A percentile compares a stretch with the other conserved stretches of the same genome.
phyloP scores from a whole-genome alignment of 2,888 invertebrate genomes.

The Parnassius apollo region DNA sequence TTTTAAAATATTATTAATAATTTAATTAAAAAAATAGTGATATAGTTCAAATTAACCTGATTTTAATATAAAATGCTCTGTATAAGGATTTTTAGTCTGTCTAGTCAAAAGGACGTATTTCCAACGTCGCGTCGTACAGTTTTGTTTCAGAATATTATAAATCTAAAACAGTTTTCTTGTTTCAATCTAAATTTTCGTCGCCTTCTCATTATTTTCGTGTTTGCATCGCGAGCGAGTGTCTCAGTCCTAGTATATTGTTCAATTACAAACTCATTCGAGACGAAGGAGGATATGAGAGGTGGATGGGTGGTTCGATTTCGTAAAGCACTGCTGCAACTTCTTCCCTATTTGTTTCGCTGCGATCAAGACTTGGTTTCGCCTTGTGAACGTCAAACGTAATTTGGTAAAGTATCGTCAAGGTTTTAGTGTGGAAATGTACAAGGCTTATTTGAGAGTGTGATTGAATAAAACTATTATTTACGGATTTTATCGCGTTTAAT shows the following conservation, averaged over 20 bases:
- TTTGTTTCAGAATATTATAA: too few relatives aligned
- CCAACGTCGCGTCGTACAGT: too few relatives aligned
- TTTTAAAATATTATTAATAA: too few relatives aligned
- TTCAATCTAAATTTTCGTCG: slow-evolving; percentile 16
- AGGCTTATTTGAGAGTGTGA: too few relatives aligned
- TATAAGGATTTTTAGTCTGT: too few relatives aligned
- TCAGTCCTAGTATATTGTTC: slow-evolving; percentile 14
- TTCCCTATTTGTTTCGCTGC: slow-evolving; percentile 17
- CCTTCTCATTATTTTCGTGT: slow-evolving; percentile 16
- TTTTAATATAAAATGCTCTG: too few relatives aligned
- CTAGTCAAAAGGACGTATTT: too few relatives aligned
- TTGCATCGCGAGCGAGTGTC: slow-evolving; percentile 7
- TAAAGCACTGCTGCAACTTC: background rate
- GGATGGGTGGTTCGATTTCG: slow-evolving; percentile 9
- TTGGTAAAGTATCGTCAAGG: slow-evolving; percentile 7
- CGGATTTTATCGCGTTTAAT: too few relatives aligned
- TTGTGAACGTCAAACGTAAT: slow-evolving; percentile 14
- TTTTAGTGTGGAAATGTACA: too few relatives aligned
- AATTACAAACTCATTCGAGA: slow-evolving; percentile 22
- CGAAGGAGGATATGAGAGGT: slow-evolving; percentile 8
- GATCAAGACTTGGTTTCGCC: slow-evolving; percentile 2
- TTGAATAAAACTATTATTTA: too few relatives aligned
- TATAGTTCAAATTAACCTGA: too few relatives aligned
- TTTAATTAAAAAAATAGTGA: too few relatives aligned
- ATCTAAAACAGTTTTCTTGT: background rate